Conservation (phyloP, 2,888 invertebrate genomes). For the Rhyacophila evoluta region DNA sequence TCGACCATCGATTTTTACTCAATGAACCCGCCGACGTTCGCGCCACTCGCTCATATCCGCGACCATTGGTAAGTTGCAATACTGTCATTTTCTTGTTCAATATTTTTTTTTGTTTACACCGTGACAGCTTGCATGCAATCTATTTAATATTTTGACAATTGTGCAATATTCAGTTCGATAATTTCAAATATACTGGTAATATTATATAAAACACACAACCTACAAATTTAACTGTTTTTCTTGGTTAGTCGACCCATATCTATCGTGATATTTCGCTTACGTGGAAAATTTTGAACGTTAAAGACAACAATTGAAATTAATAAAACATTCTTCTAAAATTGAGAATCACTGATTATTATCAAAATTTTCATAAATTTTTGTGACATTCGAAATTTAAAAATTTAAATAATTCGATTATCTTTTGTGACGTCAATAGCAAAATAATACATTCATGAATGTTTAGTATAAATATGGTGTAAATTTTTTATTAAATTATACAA, state of each 20-base stretch:
- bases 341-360: background rate
- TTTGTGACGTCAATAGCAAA: too few relatives aligned
- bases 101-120: background rate
- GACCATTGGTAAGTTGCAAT: constrained; percentile 45
- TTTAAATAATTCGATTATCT: too few relatives aligned
- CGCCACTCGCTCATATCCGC: constrained; percentile 45
- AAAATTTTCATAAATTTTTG: too few relatives aligned
- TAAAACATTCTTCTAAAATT: background rate
- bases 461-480: too few relatives aligned
- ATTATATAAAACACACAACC: background rate
- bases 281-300: background rate
- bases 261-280: background rate
- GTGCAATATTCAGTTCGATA: background rate
- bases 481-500: too few relatives aligned
- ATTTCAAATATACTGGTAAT: background rate
- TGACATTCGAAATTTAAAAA: background rate
- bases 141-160: background rate
- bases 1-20: constrained; percentile 46
- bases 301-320: background rate
- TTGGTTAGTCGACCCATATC: background rate
- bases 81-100: background rate
- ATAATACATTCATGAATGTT: too few relatives aligned
- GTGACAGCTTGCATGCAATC: background rate
- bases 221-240: too few relatives aligned
- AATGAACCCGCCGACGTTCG: constrained; percentile 47